Evolutionary conservation across 1,140 invertebrate genomes (phyloP).

Genomic region (Sitodiplosis mosellana): DNA sequence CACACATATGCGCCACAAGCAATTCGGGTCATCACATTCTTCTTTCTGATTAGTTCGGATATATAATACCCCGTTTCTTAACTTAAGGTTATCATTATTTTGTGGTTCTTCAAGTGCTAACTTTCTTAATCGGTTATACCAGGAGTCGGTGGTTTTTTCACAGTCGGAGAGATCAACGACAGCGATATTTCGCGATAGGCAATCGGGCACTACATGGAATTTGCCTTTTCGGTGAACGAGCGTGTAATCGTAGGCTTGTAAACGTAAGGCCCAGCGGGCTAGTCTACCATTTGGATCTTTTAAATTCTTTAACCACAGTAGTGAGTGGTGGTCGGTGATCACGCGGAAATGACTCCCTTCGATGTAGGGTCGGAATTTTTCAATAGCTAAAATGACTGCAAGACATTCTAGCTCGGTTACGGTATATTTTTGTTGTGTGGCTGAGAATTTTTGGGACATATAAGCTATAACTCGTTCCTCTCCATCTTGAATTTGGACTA

Average conservation of each 20-base stretch:
- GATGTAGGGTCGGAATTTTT: constrained; percentile 10
- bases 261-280: too few species aligned
- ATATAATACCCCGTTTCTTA: neutral
- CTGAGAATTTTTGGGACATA: constrained; percentile 9
- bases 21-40: constrained; percentile 9
- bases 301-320: too few species aligned
- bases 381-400: too few species aligned
- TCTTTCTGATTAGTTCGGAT: neutral
- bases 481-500: neutral
- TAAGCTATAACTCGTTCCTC: too few species aligned
- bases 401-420: constrained; percentile 23
- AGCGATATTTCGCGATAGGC: neutral
- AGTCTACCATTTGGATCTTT: too few species aligned
- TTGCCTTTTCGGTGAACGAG: neutral
- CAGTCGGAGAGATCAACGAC: neutral
- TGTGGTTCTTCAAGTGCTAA: neutral
- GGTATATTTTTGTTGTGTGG: constrained; percentile 22
- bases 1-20: constrained; percentile 10
- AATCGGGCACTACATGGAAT: neutral
- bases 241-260: too few species aligned
- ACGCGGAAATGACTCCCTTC: constrained; percentile 17
- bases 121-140: too few species aligned
- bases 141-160: neutral
- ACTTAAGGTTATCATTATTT: neutral
- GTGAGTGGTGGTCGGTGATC: constrained; percentile 13